phyloP scores from a whole-genome alignment of 2,888 invertebrate genomes.

The Macrosoma leucophasiata region DNA sequence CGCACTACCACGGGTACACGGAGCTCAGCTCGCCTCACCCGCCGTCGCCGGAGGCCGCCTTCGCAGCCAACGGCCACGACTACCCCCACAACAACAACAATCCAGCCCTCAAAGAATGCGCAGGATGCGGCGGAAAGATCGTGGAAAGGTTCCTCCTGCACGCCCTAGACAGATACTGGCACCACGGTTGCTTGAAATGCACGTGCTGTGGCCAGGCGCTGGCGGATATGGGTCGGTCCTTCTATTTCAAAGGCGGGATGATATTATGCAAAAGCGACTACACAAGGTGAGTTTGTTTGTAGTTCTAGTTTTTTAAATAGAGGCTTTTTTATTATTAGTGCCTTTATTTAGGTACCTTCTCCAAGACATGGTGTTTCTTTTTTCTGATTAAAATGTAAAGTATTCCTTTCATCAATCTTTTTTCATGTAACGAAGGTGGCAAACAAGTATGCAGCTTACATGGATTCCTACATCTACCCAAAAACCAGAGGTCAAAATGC shows the following conservation, averaged over 20 bases:
- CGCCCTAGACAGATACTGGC: constrained; percentile 97
- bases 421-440: too few species aligned
- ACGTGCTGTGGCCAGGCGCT: constrained; percentile 91
- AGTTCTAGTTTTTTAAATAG: too few species aligned
- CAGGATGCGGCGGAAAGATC: constrained; percentile 94
- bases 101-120: constrained; percentile 85
- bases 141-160: constrained; percentile 93
- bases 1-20: constrained; percentile 91
- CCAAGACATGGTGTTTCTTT: too few species aligned
- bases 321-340: too few species aligned
- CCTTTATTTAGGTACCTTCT: too few species aligned
- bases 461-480: too few species aligned
- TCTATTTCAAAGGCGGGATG: constrained; percentile 95
- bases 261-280: constrained; percentile 97
- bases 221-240: constrained; percentile 93
- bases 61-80: constrained; percentile 77
- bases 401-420: too few species aligned
- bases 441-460: too few species aligned
- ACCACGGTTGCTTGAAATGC: constrained; percentile 96
- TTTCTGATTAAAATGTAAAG: too few species aligned
- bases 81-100: constrained; percentile 78
- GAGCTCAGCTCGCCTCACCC: constrained; percentile 87
- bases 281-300: constrained; percentile 88
- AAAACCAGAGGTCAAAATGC: too few species aligned
- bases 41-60: constrained; percentile 83